Percentiles rank a stretch among this genome's conserved stretches.
phyloP scores from a whole-genome alignment of 2,113 vertebrate species.

The Bagarius yarrelli region DNA sequence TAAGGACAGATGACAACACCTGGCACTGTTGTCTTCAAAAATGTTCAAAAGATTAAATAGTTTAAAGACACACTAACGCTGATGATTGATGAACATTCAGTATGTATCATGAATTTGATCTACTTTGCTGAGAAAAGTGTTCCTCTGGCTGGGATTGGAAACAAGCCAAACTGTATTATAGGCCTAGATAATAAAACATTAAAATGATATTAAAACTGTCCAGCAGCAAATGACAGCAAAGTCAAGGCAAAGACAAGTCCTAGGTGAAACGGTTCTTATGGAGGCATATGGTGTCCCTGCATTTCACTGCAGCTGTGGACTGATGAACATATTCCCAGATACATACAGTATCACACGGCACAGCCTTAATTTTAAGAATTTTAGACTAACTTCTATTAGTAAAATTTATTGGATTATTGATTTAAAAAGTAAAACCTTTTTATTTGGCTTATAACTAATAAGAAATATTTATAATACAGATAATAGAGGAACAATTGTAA shows the following conservation, averaged over 20 bases:
- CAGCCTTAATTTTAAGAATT: background rate
- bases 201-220: background rate
- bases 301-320: constrained; percentile 33
- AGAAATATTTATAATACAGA: background rate
- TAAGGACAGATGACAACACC: background rate
- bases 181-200: constrained; percentile 5
- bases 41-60: background rate
- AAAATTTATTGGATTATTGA: background rate
- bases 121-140: background rate
- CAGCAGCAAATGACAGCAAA: background rate
- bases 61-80: background rate
- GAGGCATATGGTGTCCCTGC: constrained; percentile 17
- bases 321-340: too few species aligned
- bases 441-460: background rate
- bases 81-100: background rate
- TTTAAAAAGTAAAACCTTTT: background rate
- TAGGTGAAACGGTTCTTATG: constrained; percentile 30
- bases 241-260: background rate
- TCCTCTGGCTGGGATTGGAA: background rate
- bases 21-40: background rate
- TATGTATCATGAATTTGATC: background rate
- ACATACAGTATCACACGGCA: background rate
- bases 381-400: background rate
- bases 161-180: background rate
- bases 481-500: background rate